Evolutionary conservation across 2,113 vertebrate species (phyloP), one percentile per base, ranked within the genome.

Genomic region (Ammodytes dubius): DNA sequence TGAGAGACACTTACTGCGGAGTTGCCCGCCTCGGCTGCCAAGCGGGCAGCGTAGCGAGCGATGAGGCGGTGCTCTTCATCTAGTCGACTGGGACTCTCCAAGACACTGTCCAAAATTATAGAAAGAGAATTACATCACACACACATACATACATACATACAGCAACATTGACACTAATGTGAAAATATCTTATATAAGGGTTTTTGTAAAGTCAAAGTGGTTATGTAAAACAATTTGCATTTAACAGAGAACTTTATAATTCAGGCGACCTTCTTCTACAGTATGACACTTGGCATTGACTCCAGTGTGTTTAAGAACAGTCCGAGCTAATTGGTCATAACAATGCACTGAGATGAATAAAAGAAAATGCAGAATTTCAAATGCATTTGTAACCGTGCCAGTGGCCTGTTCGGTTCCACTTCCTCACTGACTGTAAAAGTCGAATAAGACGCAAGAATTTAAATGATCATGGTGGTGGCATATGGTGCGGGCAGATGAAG

Each of bases 11-110:
- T 97, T 77, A 98, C 97, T 15, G 96, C 86, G 85, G 95, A 95
- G 50, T 94, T 98, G 15, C 96, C 96, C 35, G 97, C 97, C 88
- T 99, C 97, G 3, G 97, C 98, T 5, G 98, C 97, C 88, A 99
- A 89, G 9, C 97, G 95, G 3, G 97, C 98, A 4, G 97, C 98
- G 27, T 99, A 99, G 47, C 98, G 92, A 64, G 98, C 97, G 27
- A 99, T 99, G 53, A 99, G 96, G 35, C 97, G 91, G 77, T 99
- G 98, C 84, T 99, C 98, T 89, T 99, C 98, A 3, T 99, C 98
- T 79, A 99, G 93, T 49, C 97, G 87, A 77, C 97, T 96, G 0
- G 97, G 97, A 91, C 98, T 99, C 87, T 97, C 98, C 92, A 99
- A 93, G 83, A 95, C 96, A 19, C 97, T 98, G 96, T 61, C 37